Conservation (phyloP, 1,140 invertebrate species). For the Zaprionus capensis region DNA sequence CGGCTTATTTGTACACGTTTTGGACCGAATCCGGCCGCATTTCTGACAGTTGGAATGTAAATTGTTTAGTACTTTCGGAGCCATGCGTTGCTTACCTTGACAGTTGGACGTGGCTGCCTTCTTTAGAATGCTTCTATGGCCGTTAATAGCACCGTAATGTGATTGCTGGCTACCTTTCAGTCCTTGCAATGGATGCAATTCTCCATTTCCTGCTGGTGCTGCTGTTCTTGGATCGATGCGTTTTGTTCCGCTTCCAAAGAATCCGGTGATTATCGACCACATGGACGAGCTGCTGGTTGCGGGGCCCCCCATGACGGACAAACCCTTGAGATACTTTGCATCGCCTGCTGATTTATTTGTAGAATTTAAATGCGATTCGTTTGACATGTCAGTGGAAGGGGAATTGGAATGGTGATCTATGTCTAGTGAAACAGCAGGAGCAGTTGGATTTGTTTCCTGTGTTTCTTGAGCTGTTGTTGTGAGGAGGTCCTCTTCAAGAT, state of each 20-base stretch:
- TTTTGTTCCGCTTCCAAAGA: slow-evolving; percentile 7
- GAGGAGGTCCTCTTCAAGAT: neutral
- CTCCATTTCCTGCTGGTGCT: neutral
- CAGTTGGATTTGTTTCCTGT: neutral
- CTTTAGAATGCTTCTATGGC: neutral
- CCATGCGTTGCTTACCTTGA: slow-evolving; percentile 14
- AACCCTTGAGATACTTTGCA: slow-evolving; percentile 43
- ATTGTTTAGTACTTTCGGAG: neutral
- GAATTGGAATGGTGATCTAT: neutral
- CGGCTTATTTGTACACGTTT: neutral
- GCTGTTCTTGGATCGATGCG: neutral
- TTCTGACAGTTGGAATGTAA: slow-evolving; percentile 21
- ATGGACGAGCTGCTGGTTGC: neutral
- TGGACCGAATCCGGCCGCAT: slow-evolving; percentile 17
- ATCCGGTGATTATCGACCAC: slow-evolving; percentile 22
- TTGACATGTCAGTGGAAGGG: slow-evolving; percentile 35
- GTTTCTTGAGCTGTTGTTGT: neutral
- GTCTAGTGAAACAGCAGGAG: neutral
- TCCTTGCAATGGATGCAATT: slow-evolving; percentile 10
- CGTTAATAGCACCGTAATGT: slow-evolving; percentile 10
- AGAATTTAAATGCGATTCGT: slow-evolving; percentile 43
- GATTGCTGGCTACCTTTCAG: neutral
- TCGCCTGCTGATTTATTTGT: slow-evolving; percentile 54
- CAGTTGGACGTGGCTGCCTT: neutral
- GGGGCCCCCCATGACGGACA: neutral